Base-by-base conservation (phyloP, 2,113 vertebrate species). In the Sterrhoptilus dennistouni region DNA sequence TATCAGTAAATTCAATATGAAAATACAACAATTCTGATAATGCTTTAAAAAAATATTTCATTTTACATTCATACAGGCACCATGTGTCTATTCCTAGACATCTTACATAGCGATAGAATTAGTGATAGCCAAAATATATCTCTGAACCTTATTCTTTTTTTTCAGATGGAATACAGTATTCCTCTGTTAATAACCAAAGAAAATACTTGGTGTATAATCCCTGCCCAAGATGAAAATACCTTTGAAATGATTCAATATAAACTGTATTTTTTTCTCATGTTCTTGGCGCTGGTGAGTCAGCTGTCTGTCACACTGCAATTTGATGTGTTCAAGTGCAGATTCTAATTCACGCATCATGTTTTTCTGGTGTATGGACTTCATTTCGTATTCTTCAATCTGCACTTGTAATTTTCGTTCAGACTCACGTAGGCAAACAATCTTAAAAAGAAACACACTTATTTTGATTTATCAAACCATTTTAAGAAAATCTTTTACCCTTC, bases 381-480 rank as follows among this genome's bases (percentile, higher is more conserved):
- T 98, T 90, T 98, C 93, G 53, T 98, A 94, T 92, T 99, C 99
- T 94, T 98, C 96, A 90, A 98, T 98, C 38, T 97, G 97, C 90
- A 99, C 89, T 83, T 97, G 97, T 84, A 99, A 95, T 90, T 95
- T 98, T 40, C 63, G 90, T 96, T 98, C 98, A 25, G 93, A 89
- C 91, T 99, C 98, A 87, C 98, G 97, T 28, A 99, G 98, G 93
- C 96, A 84, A 81, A 99, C 97, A 82, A 99, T 98, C 99, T 99
- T 94, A 36, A 64, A 86, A 96, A 97, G 33, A 93, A 89, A 90
- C 50, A 76, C 5, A 72, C 3, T 71, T 77, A 12, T 23, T 81
- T 49, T 75, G 24, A 52, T 71, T 78, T 76, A 85, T 33, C 20
- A 65, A 79, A 40, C 3, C 3, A 11, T 83, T 85, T 87, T n/a